These are phyloP conservation scores for Lethenteron reissneri DNA, from an alignment of 2,113 vertebrate genomes.

Conservation along the genomic window DNA sequence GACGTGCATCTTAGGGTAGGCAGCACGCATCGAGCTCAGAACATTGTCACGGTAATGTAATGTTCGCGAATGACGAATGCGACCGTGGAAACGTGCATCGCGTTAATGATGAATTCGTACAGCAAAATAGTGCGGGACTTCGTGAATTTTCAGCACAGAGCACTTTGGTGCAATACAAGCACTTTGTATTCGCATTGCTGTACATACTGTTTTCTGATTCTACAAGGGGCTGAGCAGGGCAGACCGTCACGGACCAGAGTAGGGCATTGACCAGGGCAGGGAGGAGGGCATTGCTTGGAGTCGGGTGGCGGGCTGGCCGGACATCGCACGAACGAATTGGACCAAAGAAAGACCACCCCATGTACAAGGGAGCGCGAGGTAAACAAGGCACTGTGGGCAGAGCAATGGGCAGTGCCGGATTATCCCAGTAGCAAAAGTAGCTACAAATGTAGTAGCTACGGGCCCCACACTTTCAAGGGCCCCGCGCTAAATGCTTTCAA, in stretches of 20 bases:
- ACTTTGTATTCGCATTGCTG: neutral
- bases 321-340: too few species aligned
- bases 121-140: neutral
- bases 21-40: neutral
- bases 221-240: neutral
- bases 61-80: neutral
- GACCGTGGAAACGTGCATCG: neutral
- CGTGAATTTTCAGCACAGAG: too few species aligned
- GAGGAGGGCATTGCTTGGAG: neutral
- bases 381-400: too few species aligned
- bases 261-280: neutral
- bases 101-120: neutral
- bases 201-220: neutral
- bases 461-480: too few species aligned
- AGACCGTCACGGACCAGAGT: neutral
- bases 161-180: too few species aligned
- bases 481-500: too few species aligned
- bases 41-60: neutral
- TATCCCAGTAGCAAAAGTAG: too few species aligned
- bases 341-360: too few species aligned
- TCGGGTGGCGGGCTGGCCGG: too few species aligned
- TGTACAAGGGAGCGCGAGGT: too few species aligned
- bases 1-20: constrained; percentile 2
- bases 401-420: too few species aligned
- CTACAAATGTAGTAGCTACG: too few species aligned